These are phyloP conservation scores for Macrophya annulata DNA, from an alignment of 2,888 invertebrate genomes.

Conservation along the genomic window DNA sequence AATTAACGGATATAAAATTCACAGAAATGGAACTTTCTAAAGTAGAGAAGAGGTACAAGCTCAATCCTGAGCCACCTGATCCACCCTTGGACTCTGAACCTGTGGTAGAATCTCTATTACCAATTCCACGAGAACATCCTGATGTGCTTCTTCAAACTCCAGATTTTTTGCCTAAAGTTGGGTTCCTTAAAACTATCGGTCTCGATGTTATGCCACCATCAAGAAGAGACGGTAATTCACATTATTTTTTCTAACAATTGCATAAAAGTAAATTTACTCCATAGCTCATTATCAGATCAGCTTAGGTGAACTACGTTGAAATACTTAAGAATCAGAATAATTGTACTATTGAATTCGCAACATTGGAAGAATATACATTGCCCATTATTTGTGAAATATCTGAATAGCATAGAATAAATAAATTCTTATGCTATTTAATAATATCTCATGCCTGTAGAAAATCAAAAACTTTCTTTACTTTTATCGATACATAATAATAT, in stretches of 20 bases:
- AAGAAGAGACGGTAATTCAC: constrained; percentile 82
- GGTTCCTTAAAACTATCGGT: constrained; percentile 83
- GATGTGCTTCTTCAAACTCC: constrained; percentile 79
- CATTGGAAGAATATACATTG: neutral
- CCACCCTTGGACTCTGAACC: constrained; percentile 76
- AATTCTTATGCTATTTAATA: neutral
- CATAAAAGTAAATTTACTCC: neutral
- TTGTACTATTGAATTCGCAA: neutral
- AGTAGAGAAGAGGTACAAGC: constrained; percentile 82
- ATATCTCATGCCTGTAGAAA: neutral
- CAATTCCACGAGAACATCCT: constrained; percentile 81
- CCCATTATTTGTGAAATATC: constrained; percentile 15
- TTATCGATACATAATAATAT: constrained; percentile 50
- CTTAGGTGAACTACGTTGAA: neutral
- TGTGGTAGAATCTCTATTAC: constrained; percentile 78
- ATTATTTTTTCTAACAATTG: neutral
- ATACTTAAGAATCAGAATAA: neutral
- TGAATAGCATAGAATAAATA: neutral
- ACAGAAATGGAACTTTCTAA: constrained; percentile 83
- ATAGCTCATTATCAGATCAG: neutral
- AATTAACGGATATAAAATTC: no score
- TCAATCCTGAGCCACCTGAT: constrained; percentile 82
- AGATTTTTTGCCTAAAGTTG: constrained; percentile 82
- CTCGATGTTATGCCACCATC: constrained; percentile 82
- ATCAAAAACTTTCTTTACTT: neutral